Evolutionary conservation across 2,113 vertebrate species (phyloP).

Genomic region (Rallus limicola): DNA sequence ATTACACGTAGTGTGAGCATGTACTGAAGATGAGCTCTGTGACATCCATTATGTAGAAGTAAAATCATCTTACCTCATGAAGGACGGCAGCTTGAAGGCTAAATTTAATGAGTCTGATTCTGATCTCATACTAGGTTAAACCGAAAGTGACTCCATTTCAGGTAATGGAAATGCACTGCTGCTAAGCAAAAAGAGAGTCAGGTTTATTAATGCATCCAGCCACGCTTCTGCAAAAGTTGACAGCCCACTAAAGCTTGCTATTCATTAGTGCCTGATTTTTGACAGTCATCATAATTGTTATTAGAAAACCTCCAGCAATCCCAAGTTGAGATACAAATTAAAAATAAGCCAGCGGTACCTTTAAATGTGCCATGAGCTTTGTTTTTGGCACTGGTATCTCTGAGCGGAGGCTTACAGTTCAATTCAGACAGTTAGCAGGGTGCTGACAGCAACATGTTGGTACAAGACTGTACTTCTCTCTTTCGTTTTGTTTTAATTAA

Average conservation of each 20-base stretch:
- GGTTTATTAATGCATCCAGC: not conserved
- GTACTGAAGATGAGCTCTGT: constrained; percentile 46
- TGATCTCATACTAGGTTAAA: constrained; percentile 6
- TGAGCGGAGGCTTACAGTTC: constrained; percentile 42
- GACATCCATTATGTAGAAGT: constrained; percentile 48
- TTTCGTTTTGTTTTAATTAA: constrained; percentile 76
- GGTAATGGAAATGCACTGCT: not conserved
- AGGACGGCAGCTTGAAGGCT: constrained; percentile 41
- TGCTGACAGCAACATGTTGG: constrained; percentile 74
- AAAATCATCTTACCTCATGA: constrained; percentile 24
- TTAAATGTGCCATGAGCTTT: constrained; percentile 49
- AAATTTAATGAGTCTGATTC: constrained; percentile 39
- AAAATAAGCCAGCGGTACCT: constrained; percentile 48
- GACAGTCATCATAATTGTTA: not conserved
- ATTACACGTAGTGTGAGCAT: constrained; percentile 33
- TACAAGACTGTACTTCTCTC: constrained; percentile 67
- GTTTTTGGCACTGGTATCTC: constrained; percentile 42
- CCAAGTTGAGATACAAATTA: constrained; percentile 33
- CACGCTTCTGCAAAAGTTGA: not conserved
- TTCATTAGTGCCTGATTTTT: not conserved
- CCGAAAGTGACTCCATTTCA: not conserved
- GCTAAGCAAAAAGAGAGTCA: not conserved
- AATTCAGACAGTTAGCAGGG: constrained; percentile 67
- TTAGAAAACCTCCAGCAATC: constrained; percentile 35
- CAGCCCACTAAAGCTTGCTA: not conserved